Evolutionary conservation across 2,888 invertebrate genomes (phyloP).

Genomic region (Lutraria lutraria): DNA sequence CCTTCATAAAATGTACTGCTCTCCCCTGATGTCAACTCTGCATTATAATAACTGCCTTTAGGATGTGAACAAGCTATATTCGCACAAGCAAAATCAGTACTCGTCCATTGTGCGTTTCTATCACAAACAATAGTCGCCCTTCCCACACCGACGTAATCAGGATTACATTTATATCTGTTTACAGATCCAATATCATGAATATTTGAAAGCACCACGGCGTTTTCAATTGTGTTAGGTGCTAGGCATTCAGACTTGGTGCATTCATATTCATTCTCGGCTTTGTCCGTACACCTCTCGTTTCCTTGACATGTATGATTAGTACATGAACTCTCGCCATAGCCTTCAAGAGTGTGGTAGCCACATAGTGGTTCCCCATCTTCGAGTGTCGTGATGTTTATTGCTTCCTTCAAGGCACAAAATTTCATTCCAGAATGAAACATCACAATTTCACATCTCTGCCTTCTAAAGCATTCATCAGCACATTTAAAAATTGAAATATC

Average conservation of each 20-base stretch:
- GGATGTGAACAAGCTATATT: neutral
- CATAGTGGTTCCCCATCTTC: neutral
- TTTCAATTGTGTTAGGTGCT: neutral
- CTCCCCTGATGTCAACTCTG: neutral
- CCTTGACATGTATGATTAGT: neutral
- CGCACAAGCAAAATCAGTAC: neutral
- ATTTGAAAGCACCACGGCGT: neutral
- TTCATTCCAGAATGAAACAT: neutral
- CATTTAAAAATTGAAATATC: neutral
- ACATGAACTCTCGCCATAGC: neutral
- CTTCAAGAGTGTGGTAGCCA: neutral
- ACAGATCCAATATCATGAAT: neutral
- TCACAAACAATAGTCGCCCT: neutral
- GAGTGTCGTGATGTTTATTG: neutral
- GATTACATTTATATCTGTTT: neutral
- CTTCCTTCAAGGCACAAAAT: neutral
- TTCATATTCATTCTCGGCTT: neutral
- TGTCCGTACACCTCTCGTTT: slow-evolving; percentile 2
- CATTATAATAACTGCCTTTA: neutral
- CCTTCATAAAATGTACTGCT: neutral
- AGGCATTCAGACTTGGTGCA: neutral
- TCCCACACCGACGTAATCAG: neutral
- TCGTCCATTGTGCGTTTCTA: neutral
- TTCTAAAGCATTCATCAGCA: neutral
- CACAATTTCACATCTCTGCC: neutral